Evolutionary conservation across 2,113 vertebrate species (phyloP), one percentile per base, ranked within the genome.

Genomic region (Thamnaconus septentrionalis): DNA sequence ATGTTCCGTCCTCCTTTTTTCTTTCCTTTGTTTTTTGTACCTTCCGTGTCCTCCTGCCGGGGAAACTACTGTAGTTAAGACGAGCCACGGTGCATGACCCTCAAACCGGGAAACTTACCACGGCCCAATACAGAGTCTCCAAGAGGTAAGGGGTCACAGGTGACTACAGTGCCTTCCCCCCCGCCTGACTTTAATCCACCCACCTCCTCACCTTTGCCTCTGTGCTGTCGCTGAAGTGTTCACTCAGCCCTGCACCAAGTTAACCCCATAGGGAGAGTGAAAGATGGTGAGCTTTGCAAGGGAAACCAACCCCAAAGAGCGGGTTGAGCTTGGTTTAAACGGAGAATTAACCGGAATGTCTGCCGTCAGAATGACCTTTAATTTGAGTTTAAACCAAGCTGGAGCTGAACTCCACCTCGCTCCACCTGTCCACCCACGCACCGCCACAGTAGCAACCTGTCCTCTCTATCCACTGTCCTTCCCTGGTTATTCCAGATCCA

Each of bases 21-120:
- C 47, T 55, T 41, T 63, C 41, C 72, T 53, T 65, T 54, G 1
- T 7, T 57, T 66, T 31, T 61, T 50, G 73, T 45, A 8, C 49
- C 56, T 51, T 76, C 41, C 3, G 50, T 69, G 64, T 76, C 64
- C 76, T 73, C 44, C 46, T 76, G 69, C 66, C 69, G 58, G 53
- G 70, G 75, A 78, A 83, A 88, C 83, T 67, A 59, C 75, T 43
- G 45, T 98, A 98, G 96, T 93, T 98, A 93, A 98, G 91, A 90
- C 94, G 96, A 86, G 96, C 96, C 93, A 97, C 96, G 90, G 95
- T 98, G 92, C 96, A 97, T 95, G 95, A 98, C 93, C 94, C 95
- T 80, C 87, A 92, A 94, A 98, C 96, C 87, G 95, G 96, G 91
- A 93, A 97, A 93, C 93, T 97, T 93, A 95, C 92, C 87, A 96